Evolutionary conservation across 1,140 invertebrate genomes (phyloP), one percentile per base, ranked within the genome.

Genomic region (Oryctes rhinoceros): DNA sequence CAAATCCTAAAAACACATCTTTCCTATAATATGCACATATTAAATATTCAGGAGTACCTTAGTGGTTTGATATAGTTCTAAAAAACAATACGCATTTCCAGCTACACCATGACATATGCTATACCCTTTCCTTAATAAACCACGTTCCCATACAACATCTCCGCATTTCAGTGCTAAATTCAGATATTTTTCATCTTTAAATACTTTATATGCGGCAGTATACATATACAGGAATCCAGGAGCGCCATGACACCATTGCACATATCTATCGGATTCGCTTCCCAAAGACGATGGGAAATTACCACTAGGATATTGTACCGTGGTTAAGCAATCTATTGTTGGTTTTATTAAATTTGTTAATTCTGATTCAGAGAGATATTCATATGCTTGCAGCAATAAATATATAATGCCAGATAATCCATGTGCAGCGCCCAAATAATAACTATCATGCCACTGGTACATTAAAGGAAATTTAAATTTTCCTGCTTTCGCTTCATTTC

Each of bases 181-280:
- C 71, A 97, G 86, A 88, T 97, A 98, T 83, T 92, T 90, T 18
- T 91, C 86, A 77, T 96, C 92, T 49, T 90, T 85, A 88, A 94
- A 97, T 71, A 94, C 96, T 90, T 96, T 89, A 86, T 94, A 92
- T 53, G 96, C 96, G 84, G 92, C 87, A 79, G 91, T 87, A 83
- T 95, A 94, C 78, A 97, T 89, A 84, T 94, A 91, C 15, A 96
- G 90, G 88, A 96, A 94, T 18, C 96, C 97, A 67, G 97, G 95
- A 24, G 96, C 95, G 15, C 97, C 97, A 87, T 98, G 97, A 90
- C 97, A 98, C 97, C 97, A 99, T 83, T 98, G 97, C 1, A 98
- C 92, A 62, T 98, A 90, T 87, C 91, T 92, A 86, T 98, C 96
- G 47, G 88, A 88, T 47, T 88, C 89, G 83, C 91, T 94, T 15